Base-by-base conservation (phyloP, 2,888 invertebrate genomes). In the Blera fallax region DNA sequence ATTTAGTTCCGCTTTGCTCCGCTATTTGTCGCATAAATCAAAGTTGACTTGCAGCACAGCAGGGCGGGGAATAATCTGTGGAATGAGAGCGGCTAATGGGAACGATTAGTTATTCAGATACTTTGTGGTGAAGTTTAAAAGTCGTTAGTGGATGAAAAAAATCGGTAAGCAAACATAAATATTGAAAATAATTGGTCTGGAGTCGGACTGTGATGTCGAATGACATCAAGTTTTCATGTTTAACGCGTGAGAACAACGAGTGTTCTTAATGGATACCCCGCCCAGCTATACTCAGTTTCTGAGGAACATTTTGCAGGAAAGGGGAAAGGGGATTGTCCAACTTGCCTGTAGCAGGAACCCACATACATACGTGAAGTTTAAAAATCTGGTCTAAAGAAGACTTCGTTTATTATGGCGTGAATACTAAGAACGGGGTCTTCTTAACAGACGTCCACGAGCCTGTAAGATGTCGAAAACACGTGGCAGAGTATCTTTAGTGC, bases 1-100 rank as follows among this genome's bases (percentile, higher is more conserved):
- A 67, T 50, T 58, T 8, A 74, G 69, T 81, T 81, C 81, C 81
- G 81, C 48, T 56, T 81, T 37, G 48, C 18, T 45, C 62, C 32
- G 37, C 21, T 8, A 29, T 56, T 50, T 45, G 37, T 56, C 54
- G 18, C 5, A 21, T 62, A 48, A 58, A 52, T 78, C 45, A 78
- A 70, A 18, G 16, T 7, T 3, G 10, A 11, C 14, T 40, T 56
- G 18, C 24, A 50, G 24, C 4, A 3, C 6, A 2, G 3, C n/a
- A 29, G n/a, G 10, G 14, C 10, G 27, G 40, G 37, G n/a, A 4
- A 8, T 8, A 34, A 24, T 18, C 21, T 6, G 16, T 34, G 18
- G 56, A 16, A 11, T 34, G 5, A n/a, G 8, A 56, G 10, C 16
- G 29, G 56, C 7, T 29, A 29, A 54, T 54, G 16, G 48, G 21